Evolutionary conservation across 2,797 vertebrate genomes (phyloP), one percentile per base, ranked within the genome.

Genomic region (Enteromius fasciolatus): DNA sequence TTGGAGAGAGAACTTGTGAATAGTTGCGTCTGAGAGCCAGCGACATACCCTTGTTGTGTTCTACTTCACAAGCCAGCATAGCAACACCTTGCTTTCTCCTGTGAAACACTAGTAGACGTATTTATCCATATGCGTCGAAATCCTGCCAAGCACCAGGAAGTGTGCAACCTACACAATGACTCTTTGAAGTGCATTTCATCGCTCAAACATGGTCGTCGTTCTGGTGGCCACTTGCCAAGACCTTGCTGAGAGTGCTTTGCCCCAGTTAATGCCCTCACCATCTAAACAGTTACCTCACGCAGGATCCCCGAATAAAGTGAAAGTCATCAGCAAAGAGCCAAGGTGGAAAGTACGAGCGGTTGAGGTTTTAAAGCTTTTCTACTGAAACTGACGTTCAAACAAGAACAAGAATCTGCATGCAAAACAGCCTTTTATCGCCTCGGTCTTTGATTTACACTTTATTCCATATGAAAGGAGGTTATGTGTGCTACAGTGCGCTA

Each of bases 241-340:
- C 86, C 90, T 91, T 91, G 90, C 92, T 94, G 91, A 92, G 94
- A 94, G 94, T 90, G 91, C 91, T 91, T 93, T 89, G 91, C 88
- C 90, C 85, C 36, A 84, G 89, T 90, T 91, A 93, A 90, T 90
- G 88, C 83, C 90, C 90, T 93, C 88, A 85, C 88, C 83, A 88
- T 91, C 91, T 88, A 89, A 89, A 89, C 54, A 5, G 11, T 54
- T 64, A 41, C 52, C 61, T 76, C 39, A 69, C 17, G 15, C 66
- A 64, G 89, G 89, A 93, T 91, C 90, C 86, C 76, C 91, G 92
- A 94, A 92, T 92, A 74, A 94, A 94, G 91, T 91, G 94, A 93
- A 92, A 90, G 90, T 89, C 93, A 87, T 86, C 31, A 61, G 89
- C 80, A 94, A 89, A 87, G 88, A 90, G 89, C 83, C 89, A 92